Conservation (phyloP, 1,140 invertebrate genomes). For the Euwallacea fornicatus region DNA sequence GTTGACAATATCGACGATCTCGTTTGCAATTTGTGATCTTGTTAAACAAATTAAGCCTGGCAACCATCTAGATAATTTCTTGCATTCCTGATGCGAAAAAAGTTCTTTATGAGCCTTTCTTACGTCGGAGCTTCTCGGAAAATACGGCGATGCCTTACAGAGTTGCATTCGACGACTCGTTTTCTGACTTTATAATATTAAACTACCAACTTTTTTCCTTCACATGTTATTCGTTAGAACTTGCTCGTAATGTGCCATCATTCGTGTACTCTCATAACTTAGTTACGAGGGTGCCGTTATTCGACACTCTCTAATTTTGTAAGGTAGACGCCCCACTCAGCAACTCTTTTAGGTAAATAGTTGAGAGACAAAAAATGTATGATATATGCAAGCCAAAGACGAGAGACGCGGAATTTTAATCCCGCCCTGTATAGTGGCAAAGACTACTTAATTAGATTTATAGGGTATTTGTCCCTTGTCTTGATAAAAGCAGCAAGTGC, state of each 20-base stretch:
- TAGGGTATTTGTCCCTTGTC: constrained; percentile 30
- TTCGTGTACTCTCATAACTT: too few species aligned
- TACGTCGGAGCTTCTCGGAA: constrained; percentile 35
- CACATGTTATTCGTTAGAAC: constrained; percentile 9
- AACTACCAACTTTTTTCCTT: constrained; percentile 6
- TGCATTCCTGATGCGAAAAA: constrained; percentile 33
- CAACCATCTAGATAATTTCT: constrained; percentile 42
- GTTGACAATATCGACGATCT: constrained; percentile 35
- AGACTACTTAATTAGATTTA: constrained; percentile 28
- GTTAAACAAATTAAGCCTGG: constrained; percentile 42
- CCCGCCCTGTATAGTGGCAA: constrained; percentile 22
- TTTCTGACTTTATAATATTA: constrained; percentile 20
- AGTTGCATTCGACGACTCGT: constrained; percentile 19
- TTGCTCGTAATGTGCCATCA: too few species aligned
- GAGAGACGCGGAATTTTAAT: constrained; percentile 6
- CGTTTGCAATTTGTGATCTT: constrained; percentile 41
- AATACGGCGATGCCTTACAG: constrained; percentile 27
- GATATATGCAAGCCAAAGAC: too few species aligned
- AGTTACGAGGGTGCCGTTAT: too few species aligned
- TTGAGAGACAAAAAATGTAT: too few species aligned
- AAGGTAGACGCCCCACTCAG: too few species aligned
- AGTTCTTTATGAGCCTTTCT: constrained; percentile 31
- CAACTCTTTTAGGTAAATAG: too few species aligned
- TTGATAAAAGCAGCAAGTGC: constrained; percentile 27
- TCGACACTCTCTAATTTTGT: too few species aligned